Base-by-base conservation (phyloP, 2,888 invertebrate species). In the Pristionchus japonicus region DNA sequence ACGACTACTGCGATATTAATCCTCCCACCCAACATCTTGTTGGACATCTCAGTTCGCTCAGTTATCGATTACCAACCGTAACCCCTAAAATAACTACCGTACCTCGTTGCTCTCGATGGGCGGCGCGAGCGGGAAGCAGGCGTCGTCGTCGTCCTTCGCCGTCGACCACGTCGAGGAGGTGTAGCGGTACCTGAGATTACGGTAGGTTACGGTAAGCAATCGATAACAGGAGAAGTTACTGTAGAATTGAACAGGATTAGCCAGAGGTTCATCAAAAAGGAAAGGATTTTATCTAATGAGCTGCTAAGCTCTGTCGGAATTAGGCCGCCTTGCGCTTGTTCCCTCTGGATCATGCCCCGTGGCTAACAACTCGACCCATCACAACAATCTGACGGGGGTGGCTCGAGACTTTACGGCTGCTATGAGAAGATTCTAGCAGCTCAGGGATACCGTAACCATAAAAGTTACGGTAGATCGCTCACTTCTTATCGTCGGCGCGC, bases 181-280 rank as follows among this genome's bases (percentile, higher is more conserved):
- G 37, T 70, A 86, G 70, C 86, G 86, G 49, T 86, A 86, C 70
- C 86, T 86, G 70, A 47, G 37, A 49, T 13, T 34, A 85, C 17
- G 7, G 9, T 47, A 37, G 83, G 83, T 27, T 57, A 57, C 43
- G 34, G 31, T 43, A 57, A 0, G 40, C 4, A 40, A 34, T 11
- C 11, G 20, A 17, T 0, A 9, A 74, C 9, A 17, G 13, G 15
- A 31, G 17, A 6, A 20, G 11, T n/a, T 23, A 40, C 23, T 1
- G 40, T 23, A 20, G 9, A 27, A 23, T 57, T n/a, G n/a, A 57
- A 11, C 20, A n/a, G 20, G 52, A 20, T 23, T 6, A n/a, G n/a
- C n/a, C n/a, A n/a, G n/a, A n/a, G 52, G 20, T 6, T 6, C 3
- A 57, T 20, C 20, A 57, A 9, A 23, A n/a, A 20, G 23, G 9